Conservation (phyloP, 2,888 invertebrate species). For the Meghimatium bilineatum region DNA sequence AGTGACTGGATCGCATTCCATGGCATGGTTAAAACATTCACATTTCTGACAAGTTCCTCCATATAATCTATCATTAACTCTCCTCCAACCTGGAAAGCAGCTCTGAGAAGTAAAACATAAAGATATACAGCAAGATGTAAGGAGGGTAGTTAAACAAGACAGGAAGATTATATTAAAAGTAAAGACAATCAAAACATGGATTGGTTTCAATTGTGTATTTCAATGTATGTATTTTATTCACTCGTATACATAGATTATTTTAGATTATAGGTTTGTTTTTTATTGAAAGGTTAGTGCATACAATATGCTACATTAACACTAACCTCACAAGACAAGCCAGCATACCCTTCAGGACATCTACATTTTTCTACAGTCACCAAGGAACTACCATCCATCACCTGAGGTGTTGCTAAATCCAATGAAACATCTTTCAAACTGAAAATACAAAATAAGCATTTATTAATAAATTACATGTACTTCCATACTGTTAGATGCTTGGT, state of each 20-base stretch:
- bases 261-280: too few relatives aligned
- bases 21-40: slow-evolving; percentile 92
- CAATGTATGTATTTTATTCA: too few relatives aligned
- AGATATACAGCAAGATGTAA: too few relatives aligned
- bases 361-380: slow-evolving; percentile 84
- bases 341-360: slow-evolving; percentile 88
- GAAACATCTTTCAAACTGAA: slow-evolving; percentile 72
- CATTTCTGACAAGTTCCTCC: slow-evolving; percentile 87
- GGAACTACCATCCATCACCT: slow-evolving; percentile 59
- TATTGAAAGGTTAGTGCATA: not conserved
- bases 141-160: too few relatives aligned
- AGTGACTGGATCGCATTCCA: slow-evolving; percentile 86
- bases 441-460: not conserved
- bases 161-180: too few relatives aligned
- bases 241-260: too few relatives aligned
- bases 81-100: slow-evolving; percentile 87
- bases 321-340: slow-evolving; percentile 89
- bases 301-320: not conserved
- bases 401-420: slow-evolving; percentile 72
- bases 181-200: too few relatives aligned
- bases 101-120: slow-evolving; percentile 57
- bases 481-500: too few relatives aligned
- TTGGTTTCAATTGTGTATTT: too few relatives aligned
- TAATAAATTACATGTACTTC: too few relatives aligned
- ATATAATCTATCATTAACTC: slow-evolving; percentile 79